Conservation (phyloP, 2,797 vertebrate genomes). For the Gallinago solitaria region DNA sequence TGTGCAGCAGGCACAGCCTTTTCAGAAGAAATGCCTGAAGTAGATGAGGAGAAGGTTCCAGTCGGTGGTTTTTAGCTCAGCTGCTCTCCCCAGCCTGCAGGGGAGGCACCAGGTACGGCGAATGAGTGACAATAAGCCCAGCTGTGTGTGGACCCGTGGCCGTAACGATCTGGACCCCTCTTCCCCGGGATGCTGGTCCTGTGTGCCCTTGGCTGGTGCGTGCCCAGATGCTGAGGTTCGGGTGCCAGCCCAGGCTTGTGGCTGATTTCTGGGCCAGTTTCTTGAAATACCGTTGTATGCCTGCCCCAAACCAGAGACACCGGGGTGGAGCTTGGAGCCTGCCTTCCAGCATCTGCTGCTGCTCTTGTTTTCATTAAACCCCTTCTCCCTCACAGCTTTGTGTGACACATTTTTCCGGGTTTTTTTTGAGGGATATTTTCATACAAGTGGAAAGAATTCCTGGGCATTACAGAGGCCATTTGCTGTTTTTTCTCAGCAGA, state of each 20-base stretch:
- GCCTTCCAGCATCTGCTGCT: not conserved
- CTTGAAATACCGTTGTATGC: not conserved
- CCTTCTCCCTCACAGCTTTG: not conserved
- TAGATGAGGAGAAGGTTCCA: not conserved
- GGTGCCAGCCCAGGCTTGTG: not conserved
- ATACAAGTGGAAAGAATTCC: conserved; percentile 48
- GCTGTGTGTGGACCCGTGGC: not conserved
- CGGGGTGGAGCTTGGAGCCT: not conserved
- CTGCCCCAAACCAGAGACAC: not conserved
- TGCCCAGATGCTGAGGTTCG: not conserved
- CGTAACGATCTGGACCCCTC: not conserved
- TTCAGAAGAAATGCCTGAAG: not conserved
- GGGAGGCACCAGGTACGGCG: not conserved
- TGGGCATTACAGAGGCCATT: not conserved
- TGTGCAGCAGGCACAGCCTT: accelerated
- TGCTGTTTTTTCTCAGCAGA: not conserved
- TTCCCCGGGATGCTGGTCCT: not conserved
- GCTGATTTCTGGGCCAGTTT: not conserved
- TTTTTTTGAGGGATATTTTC: conserved; percentile 27
- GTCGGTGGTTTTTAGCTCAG: not conserved
- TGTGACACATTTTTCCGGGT: conserved; percentile 22
- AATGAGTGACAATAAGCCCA: accelerated
- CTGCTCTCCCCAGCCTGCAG: accelerated
- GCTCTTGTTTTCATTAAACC: not conserved
- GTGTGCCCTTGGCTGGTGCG: accelerated